Evolutionary conservation across 2,113 vertebrate species (phyloP), one percentile per base, ranked within the genome.

Genomic region (Trochalopteron elliotii): DNA sequence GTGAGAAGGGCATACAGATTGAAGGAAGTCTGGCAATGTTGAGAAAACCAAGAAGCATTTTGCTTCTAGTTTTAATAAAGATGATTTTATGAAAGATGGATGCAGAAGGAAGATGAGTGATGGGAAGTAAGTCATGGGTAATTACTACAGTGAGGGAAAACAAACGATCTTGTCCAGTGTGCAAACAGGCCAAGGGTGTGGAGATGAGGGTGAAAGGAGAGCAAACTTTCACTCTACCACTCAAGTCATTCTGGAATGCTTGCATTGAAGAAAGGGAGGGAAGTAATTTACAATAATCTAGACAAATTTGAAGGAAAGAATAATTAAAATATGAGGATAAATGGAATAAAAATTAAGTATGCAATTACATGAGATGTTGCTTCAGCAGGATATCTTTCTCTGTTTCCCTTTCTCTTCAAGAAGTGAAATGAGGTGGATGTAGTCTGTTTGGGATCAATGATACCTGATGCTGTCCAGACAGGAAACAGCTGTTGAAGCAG

Each of bases 91-190:
- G 69, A 76, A 92, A 69, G 57, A 53, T 25, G 19, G 60, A 55
- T 83, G 59, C n/a, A 67, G 52, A 80, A 57, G 33, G 45, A 89
- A 33, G 57, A 63, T 71, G 56, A 68, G 33, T 71, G 82, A 84
- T 2, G 2, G n/a, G 65, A 91, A 74, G 59, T 50, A 87, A 89
- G 15, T 74, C 3, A 6, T 8, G 11, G 40, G 9, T 57, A 67
- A 47, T 78, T 68, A 71, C 33, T 60, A 30, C 19, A 52, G 35
- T 12, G 35, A 22, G 17, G 21, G 28, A 37, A 89, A 91, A 35
- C 14, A 78, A 74, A 57, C 0, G 0, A 17, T 31, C 37, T 85
- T 0, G 0, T 42, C 47, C 68, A 44, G 42, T 71, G 24, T 39
- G 30, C 60, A 64, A 35, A 52, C 27, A 59, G 52, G 13, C 30